Evolutionary conservation across 2,888 invertebrate genomes (phyloP).

Genomic region (Allacma fusca): DNA sequence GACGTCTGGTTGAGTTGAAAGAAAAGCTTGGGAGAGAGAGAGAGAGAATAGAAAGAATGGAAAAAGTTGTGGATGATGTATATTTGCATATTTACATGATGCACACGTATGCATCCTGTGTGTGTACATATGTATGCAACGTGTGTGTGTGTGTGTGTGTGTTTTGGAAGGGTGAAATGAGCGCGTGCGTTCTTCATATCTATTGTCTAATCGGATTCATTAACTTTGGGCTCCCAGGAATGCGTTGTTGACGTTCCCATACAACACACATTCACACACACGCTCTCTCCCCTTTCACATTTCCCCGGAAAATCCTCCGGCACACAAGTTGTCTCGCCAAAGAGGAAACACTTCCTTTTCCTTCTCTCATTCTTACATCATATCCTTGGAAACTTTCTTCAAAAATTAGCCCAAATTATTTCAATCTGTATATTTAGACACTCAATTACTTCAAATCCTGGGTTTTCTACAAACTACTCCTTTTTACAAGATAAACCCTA

Average conservation of each 20-base stretch:
- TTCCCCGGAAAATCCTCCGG: conserved; percentile 40
- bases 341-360: conserved; percentile 7
- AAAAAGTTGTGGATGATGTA: conserved; percentile 44
- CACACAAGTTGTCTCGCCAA: too few relatives aligned
- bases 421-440: too few relatives aligned
- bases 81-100: conserved; percentile 48
- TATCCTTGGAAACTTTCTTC: too few relatives aligned
- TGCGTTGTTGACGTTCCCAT: conserved; percentile 58
- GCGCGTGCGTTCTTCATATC: conserved; percentile 57
- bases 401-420: too few relatives aligned
- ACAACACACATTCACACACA: conserved; percentile 50
- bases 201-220: conserved; percentile 70
- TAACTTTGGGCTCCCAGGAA: conserved; percentile 67
- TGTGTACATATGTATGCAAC: too few relatives aligned
- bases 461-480: too few relatives aligned
- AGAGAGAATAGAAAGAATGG: conserved; percentile 23
- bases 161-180: conserved; percentile 38
- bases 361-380: too few relatives aligned
- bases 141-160: conserved; percentile 17
- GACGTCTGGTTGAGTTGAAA: conserved; percentile 39
- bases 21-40: conserved; percentile 20
- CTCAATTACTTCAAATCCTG: too few relatives aligned
- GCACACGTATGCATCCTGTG: conserved; percentile 46
- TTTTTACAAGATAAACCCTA: too few relatives aligned
- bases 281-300: conserved; percentile 41